Percentiles rank a stretch among this genome's conserved stretches.
These are phyloP conservation scores for Heterodera schachtii DNA, from an alignment of 1,140 invertebrate species.

Conservation along the genomic window DNA sequence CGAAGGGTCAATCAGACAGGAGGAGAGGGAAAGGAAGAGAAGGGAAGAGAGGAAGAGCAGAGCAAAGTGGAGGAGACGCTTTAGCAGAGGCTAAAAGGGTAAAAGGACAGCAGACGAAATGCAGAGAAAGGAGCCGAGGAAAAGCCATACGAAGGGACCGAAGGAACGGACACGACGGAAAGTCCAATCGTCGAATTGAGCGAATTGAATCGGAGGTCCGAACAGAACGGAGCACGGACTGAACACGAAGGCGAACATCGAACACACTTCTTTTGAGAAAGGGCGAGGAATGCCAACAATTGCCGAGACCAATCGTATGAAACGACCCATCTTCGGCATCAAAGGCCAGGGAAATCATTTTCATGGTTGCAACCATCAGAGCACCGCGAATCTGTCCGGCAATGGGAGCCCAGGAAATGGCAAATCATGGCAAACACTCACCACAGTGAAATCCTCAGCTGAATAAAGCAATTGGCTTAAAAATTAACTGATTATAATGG, in stretches of 20 bases:
- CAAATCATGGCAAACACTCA: neutral
- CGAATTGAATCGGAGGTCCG: slow-evolving; percentile 33
- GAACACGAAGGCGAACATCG: slow-evolving; percentile 27
- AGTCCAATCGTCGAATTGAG: neutral
- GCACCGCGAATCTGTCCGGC: slow-evolving; percentile 36
- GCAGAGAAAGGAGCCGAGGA: too few species aligned
- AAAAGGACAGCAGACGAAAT: neutral
- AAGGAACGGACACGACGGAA: neutral
- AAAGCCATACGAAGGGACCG: neutral
- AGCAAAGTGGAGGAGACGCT: neutral
- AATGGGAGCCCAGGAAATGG: slow-evolving; percentile 12
- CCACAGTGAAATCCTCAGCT: neutral
- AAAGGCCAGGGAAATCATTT: slow-evolving; percentile 36
- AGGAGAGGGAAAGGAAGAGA: slow-evolving; percentile 18
- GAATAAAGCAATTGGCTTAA: neutral
- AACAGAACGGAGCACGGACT: slow-evolving; percentile 39
- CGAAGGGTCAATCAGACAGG: slow-evolving; percentile 20
- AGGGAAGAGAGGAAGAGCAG: neutral
- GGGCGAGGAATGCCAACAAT: neutral
- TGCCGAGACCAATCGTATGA: neutral
- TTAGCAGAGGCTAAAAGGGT: slow-evolving; percentile 10
- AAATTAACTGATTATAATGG: neutral
- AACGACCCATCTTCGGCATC: neutral
- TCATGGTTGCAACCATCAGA: slow-evolving; percentile 44
- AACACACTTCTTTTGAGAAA: neutral